phyloP scores from a whole-genome alignment of 1,140 invertebrate species.

The Procambarus virginalis region DNA sequence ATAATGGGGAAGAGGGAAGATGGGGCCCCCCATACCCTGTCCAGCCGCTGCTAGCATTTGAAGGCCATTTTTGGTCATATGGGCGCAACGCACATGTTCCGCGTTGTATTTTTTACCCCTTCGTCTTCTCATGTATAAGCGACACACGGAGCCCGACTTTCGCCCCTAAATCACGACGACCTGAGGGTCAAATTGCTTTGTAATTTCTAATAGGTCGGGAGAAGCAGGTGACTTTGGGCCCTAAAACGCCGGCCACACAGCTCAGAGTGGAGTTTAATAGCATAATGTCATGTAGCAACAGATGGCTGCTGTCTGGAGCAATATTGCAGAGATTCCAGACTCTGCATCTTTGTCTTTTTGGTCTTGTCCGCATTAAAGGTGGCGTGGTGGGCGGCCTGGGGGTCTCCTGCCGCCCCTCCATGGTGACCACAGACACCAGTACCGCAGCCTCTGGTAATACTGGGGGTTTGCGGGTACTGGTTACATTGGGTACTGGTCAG shows the following conservation, averaged over 20 bases:
- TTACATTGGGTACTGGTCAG: no score
- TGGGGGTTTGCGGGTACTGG: no score
- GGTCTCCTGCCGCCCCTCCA: no score
- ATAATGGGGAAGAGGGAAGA: background rate
- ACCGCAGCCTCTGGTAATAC: no score
- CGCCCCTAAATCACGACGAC: conserved; percentile 36
- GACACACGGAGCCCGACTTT: conserved; percentile 19
- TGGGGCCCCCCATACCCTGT: background rate
- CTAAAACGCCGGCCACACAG: conserved; percentile 10
- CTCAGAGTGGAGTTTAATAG: conserved; percentile 58
- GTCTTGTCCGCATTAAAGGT: conserved; percentile 51
- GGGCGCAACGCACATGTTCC: conserved; percentile 47
- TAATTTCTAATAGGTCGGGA: conserved; percentile 20
- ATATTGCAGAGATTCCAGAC: conserved; percentile 62
- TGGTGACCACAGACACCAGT: no score
- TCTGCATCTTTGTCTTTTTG: conserved; percentile 60
- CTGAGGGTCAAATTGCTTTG: conserved; percentile 38
- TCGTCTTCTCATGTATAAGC: conserved; percentile 32
- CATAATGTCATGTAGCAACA: conserved; percentile 65
- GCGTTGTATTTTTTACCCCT: conserved; percentile 26
- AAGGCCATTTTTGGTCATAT: conserved; percentile 47
- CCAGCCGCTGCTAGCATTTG: conserved; percentile 35
- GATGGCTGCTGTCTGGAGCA: conserved; percentile 62
- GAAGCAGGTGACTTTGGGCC: conserved; percentile 42
- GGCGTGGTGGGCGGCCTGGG: conserved; percentile 28